Evolutionary conservation across 2,797 vertebrate genomes (phyloP), one percentile per base, ranked within the genome.

Genomic region (Synaphobranchus kaupii): DNA sequence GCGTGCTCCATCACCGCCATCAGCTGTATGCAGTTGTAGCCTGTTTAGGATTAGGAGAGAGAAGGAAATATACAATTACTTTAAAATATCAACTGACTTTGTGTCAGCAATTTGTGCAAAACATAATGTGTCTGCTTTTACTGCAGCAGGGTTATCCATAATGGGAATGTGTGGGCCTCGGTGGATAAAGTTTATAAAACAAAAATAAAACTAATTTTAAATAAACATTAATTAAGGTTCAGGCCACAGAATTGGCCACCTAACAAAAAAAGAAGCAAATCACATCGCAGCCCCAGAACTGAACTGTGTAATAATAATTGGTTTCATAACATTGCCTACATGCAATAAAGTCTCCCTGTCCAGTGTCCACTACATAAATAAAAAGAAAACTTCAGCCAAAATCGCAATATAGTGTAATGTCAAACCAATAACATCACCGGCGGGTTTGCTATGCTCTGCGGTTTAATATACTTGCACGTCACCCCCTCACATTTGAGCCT

Each of bases 1-100:
- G 97, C 99, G 58, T 99, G 99, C 71, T 99, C 99, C 98, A 99
- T 99, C 92, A 99, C 92, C 0, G 98, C 99, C 99, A 99, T 99
- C 94, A 99, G 85, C 92, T 99, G 99, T 93, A 99, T 97, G 88
- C 97, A 98, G 92, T 99, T 99, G 92, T 99, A 99, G 73, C 98
- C 99, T 99, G 88, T 86, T 92, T 17, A 90, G 85, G 22, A 22
- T 31, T 12, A 78, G 47, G 34, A 28, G 6, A 63, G 17, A 83
- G 28, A 44, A 54, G 34, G 71, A 50, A 76, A 39, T 17, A 39
- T 9, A 80, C 20, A 80, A 9, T 48, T 80, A 48, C 28, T 8
- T 9, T 13, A 76, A 76, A 44, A 47, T 80, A n/a, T 10, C 2
- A 48, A 44, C 6, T 48, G 5, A 80, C 76, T n/a, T 47, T 48